Evolutionary conservation across 1,140 invertebrate genomes (phyloP).

Genomic region (Nephotettix cincticeps): DNA sequence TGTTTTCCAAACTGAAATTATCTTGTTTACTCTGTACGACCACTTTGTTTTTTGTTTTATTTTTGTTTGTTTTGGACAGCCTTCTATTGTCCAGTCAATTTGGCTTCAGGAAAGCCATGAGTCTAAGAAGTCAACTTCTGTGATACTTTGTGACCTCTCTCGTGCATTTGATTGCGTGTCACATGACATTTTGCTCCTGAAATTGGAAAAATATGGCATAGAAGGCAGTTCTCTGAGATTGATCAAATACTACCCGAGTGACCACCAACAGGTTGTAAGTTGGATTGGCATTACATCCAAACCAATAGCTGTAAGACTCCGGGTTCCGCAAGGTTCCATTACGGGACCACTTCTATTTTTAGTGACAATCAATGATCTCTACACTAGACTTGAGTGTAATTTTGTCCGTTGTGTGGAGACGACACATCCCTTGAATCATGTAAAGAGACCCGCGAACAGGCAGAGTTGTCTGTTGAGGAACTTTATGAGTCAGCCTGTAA

Average conservation of each 20-base stretch:
- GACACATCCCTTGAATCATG: too few relatives aligned
- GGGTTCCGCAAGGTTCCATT: too few relatives aligned
- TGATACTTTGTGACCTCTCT: conserved; percentile 1
- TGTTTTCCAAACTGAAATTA: background rate
- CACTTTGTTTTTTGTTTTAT: background rate
- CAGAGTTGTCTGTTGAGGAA: too few relatives aligned
- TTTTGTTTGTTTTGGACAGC: too few relatives aligned
- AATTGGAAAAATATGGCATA: background rate
- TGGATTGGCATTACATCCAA: too few relatives aligned
- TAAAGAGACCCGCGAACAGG: too few relatives aligned
- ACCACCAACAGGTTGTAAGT: background rate
- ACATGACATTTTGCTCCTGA: background rate
- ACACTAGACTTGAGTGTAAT: too few relatives aligned
- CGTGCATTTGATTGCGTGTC: background rate
- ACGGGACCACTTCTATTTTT: too few relatives aligned
- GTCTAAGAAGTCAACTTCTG: background rate
- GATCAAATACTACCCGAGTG: background rate
- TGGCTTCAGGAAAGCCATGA: background rate
- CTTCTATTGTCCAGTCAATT: background rate
- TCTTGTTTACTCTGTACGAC: background rate
- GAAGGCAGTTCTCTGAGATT: background rate
- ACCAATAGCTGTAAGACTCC: too few relatives aligned
- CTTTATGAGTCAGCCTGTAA: too few relatives aligned
- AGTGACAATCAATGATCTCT: too few relatives aligned
- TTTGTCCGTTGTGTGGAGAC: too few relatives aligned